phyloP scores from a whole-genome alignment of 2,888 invertebrate species.

The Lithophane leautieri region DNA sequence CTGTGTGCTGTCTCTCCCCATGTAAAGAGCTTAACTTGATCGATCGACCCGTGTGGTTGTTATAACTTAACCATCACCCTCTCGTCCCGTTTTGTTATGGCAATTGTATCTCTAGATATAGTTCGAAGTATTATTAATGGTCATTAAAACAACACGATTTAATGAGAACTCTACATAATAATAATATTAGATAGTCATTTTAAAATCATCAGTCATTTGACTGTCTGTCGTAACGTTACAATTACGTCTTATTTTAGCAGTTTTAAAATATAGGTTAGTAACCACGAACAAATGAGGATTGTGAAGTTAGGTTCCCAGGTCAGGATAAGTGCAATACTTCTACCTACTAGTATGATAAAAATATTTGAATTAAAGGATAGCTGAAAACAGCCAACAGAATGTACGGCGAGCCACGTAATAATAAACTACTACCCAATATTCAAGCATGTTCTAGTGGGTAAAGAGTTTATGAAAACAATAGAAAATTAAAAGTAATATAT shows the following conservation, averaged over 20 bases:
- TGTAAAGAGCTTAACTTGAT: neutral
- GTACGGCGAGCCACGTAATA: neutral
- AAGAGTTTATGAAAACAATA: slow-evolving; percentile 19
- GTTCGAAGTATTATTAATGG: neutral
- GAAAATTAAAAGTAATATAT: slow-evolving; percentile 20
- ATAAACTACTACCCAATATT: neutral
- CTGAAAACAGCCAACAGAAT: neutral
- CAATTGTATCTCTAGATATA: too few relatives aligned
- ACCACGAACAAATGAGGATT: neutral
- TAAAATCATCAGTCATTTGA: neutral
- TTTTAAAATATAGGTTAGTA: slow-evolving; percentile 4
- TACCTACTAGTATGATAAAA: neutral
- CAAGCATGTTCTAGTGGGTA: neutral
- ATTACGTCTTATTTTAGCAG: neutral
- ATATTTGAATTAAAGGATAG: neutral
- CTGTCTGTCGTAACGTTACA: too few relatives aligned
- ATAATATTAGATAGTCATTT: neutral
- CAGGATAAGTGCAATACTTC: neutral
- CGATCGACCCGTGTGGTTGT: neutral
- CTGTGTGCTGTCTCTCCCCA: neutral
- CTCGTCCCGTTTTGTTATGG: neutral
- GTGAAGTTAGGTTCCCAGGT: neutral
- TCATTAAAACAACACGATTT: neutral
- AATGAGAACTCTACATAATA: neutral
- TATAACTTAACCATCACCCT: neutral